A percentile compares a stretch with the other conserved stretches of the same genome.
Conservation (phyloP, 37 sponge, comb jelly and placozoan genomes). For the Haliclona indistincta region DNA sequence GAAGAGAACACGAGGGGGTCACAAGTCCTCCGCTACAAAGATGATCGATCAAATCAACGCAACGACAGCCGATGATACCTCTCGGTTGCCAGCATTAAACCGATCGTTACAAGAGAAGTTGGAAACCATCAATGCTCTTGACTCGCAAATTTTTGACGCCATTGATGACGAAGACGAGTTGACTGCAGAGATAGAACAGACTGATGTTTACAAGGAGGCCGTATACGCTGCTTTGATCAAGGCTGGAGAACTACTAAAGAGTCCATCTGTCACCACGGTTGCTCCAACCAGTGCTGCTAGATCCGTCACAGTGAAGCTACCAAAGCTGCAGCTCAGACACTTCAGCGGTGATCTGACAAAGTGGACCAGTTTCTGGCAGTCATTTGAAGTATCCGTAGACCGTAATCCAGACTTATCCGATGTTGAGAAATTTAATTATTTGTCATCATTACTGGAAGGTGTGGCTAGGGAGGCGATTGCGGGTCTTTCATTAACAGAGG, state of each 20-base stretch:
- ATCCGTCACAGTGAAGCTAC: constrained; percentile 20
- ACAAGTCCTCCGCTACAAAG: constrained; percentile 23
- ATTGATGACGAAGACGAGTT: constrained; percentile 13
- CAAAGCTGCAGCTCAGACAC: constrained; percentile 31
- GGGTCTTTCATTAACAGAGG: constrained; percentile 30
- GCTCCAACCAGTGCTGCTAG: neutral
- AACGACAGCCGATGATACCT: constrained; percentile 12
- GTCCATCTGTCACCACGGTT: neutral
- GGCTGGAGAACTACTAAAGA: neutral
- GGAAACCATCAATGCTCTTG: no score
- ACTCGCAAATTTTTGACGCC: no score
- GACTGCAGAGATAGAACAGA: constrained; percentile 35
- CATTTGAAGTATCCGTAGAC: constrained; percentile 32
- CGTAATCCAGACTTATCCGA: constrained; percentile 15
- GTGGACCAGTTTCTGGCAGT: constrained; percentile 36
- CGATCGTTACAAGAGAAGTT: no score
- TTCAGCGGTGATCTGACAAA: constrained; percentile 32
- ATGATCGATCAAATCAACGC: constrained; percentile 22
- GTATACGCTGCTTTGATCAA: constrained; percentile 17
- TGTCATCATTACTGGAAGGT: constrained; percentile 21
- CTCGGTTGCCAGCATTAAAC: no score
- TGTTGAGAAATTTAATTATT: constrained; percentile 32
- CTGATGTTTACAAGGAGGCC: constrained; percentile 32
- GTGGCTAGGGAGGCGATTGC: constrained; percentile 30
- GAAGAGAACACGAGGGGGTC: constrained; percentile 32